Evolutionary conservation across 2,113 vertebrate genomes (phyloP), one percentile per base, ranked within the genome.

Genomic region (Centrocercus urophasianus): DNA sequence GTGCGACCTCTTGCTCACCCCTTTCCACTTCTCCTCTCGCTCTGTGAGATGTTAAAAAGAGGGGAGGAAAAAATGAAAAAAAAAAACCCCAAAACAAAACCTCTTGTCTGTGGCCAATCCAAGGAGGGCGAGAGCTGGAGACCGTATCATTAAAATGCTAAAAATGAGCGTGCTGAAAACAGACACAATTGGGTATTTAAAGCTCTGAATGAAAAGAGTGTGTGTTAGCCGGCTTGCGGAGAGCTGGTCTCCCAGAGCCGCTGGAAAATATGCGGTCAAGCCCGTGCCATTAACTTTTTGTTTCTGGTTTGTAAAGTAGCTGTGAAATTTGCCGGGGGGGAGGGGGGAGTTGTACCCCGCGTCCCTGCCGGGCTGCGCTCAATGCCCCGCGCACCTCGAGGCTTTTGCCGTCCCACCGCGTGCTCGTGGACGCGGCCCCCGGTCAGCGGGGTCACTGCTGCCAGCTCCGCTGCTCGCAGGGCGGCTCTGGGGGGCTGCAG

Each of bases 101-200:
- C 28, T 24, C 14, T 54, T 65, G 1, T 1, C 83, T 74, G 93
- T 0, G 61, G 65, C 95, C 95, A 93, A 8, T 88, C 79, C 87
- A 82, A 82, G 40, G 69, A 94, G 84, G 84, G 93, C 10, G 54
- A 94, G 92, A 91, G 93, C 92, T 0, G 91, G 67, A 84, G 92
- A 90, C 73, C 59, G 3, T 91, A 93, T 72, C 93, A 94, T 96
- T 96, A 95, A 97, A 96, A 96, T 95, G 94, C 94, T 95, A 95
- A 92, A 96, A 96, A 94, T 96, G 95, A 96, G 84, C 4, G 20
- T 84, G 94, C 95, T 95, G 93, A 93, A 95, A 96, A 94, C 91
- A 93, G 88, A 94, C 93, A 95, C 95, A 97, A 93, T 95, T 65
- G 89, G 50, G 95, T 92, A 94, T 93, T 96, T 96, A 96, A 96